These are phyloP conservation scores for Anthopleura sola DNA, from an alignment of 64 coral and sea anemone species.

Conservation along the genomic window DNA sequence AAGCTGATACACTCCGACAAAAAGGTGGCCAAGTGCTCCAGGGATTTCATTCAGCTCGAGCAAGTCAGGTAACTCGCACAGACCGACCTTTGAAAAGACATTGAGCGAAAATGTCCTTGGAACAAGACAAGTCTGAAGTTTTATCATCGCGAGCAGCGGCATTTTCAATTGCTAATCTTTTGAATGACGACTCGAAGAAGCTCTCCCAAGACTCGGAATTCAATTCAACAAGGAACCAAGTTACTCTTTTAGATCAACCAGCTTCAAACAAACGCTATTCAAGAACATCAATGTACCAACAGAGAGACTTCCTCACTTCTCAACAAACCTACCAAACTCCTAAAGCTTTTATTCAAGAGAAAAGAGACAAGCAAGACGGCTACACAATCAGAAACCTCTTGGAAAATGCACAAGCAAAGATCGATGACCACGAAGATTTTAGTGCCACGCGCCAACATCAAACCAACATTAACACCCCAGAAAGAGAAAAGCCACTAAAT, in stretches of 20 bases:
- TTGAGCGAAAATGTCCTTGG: not conserved
- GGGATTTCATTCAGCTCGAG: not conserved
- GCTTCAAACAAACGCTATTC: not conserved
- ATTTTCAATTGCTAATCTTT: conserved; percentile 77
- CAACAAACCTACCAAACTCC: not conserved
- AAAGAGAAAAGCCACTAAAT: conserved; percentile 17
- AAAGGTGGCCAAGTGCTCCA: not conserved
- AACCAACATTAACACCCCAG: not conserved
- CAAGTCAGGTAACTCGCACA: not conserved
- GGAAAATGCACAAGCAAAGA: not conserved
- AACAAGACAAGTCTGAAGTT: conserved; percentile 34
- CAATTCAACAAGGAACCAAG: conserved; percentile 27
- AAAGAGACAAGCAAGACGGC: not conserved
- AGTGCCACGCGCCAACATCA: not conserved
- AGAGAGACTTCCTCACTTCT: not conserved
- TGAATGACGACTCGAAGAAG: conserved; percentile 31
- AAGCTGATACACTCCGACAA: conserved; percentile 48
- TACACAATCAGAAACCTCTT: conserved; percentile 9
- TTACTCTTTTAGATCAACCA: not conserved
- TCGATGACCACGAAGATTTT: conserved; percentile 4
- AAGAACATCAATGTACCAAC: not conserved
- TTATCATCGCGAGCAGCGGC: conserved; percentile 80
- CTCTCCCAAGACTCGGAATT: not conserved
- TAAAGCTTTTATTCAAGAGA: not conserved
- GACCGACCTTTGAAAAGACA: not conserved